Evolutionary conservation across 2,113 vertebrate genomes (phyloP), one percentile per base, ranked within the genome.

Genomic region (Xenopus laevis): DNA sequence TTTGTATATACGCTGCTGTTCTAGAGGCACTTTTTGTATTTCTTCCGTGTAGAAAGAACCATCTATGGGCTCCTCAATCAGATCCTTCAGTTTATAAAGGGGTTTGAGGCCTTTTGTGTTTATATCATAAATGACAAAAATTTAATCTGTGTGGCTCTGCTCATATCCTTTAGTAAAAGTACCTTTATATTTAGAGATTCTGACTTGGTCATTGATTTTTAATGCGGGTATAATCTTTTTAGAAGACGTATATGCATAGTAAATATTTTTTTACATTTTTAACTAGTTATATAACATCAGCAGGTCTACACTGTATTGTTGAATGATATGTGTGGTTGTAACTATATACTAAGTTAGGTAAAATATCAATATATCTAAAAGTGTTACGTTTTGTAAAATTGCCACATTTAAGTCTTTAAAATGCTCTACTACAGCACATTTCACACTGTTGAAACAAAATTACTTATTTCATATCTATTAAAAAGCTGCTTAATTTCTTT

Each of bases 401-500:
- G 60, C 60, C 21, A 63, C 27, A 33, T 63, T 63, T 63, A 33
- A 33, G 27, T 15, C 30, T 63, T 63, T 63, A 63, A 63, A 63
- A 7, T 16, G 27, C 33, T 33, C 59, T 16, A 63, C 61, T 30
- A 63, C 33, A 12, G 61, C 61, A 16, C 9, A 10, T 16, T 63
- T 63, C 23, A 33, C 23, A 27, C 23, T 27, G 1, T 20, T 33
- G 6, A 33, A 33, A 17, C 16, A 63, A 63, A 63, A 4, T 4
- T 27, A 27, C 23, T 27, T 63, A 40, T 63, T 63, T 23, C 7
- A 33, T 40, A 33, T 13, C 33, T 63, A 33, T 61, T 10, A 30
- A 63, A 63, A 7, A 63, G 33, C 33, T 8, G 3, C 13, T 33
- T 9, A 33, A 63, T 23, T 15, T 17, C 15, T 16, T 17, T 63